Percentiles rank a stretch among this genome's conserved stretches.
Conservation (phyloP, 2,888 invertebrate genomes). For the Polyploca ridens region DNA sequence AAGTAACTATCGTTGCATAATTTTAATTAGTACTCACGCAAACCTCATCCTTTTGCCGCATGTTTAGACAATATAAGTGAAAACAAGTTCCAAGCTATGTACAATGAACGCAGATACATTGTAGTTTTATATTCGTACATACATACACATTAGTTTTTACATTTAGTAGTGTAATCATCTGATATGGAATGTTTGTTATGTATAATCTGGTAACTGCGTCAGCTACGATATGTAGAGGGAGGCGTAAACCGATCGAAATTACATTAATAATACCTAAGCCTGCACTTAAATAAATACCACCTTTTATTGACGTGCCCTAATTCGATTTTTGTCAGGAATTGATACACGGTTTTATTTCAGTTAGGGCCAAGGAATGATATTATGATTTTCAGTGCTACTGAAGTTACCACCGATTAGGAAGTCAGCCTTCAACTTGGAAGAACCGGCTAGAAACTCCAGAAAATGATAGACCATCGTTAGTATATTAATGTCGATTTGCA, state of each 20-base stretch:
- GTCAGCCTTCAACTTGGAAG: too few relatives aligned
- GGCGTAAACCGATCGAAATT: background rate
- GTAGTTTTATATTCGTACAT: constrained; percentile 18
- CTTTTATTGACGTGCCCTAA: too few relatives aligned
- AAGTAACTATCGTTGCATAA: constrained; percentile 35
- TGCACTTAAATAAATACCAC: too few relatives aligned
- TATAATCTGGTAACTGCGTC: background rate
- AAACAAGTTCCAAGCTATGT: constrained; percentile 71
- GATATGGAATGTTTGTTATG: constrained; percentile 9
- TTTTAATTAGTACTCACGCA: constrained; percentile 85
- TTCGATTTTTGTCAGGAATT: too few relatives aligned
- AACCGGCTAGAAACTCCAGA: too few relatives aligned
- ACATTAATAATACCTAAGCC: background rate
- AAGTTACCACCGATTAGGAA: too few relatives aligned
- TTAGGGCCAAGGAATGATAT: too few relatives aligned
- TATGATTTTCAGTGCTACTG: too few relatives aligned
- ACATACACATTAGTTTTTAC: constrained; percentile 20
- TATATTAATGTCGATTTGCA: too few relatives aligned
- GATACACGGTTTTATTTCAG: too few relatives aligned
- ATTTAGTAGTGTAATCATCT: constrained; percentile 25
- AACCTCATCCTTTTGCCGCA: constrained; percentile 88
- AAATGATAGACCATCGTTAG: too few relatives aligned
- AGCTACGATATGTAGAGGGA: background rate
- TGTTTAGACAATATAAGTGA: constrained; percentile 72
- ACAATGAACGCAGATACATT: constrained; percentile 49